Evolutionary conservation across 1,140 invertebrate genomes (phyloP).

Genomic region (Tetranychus cinnabarinus): DNA sequence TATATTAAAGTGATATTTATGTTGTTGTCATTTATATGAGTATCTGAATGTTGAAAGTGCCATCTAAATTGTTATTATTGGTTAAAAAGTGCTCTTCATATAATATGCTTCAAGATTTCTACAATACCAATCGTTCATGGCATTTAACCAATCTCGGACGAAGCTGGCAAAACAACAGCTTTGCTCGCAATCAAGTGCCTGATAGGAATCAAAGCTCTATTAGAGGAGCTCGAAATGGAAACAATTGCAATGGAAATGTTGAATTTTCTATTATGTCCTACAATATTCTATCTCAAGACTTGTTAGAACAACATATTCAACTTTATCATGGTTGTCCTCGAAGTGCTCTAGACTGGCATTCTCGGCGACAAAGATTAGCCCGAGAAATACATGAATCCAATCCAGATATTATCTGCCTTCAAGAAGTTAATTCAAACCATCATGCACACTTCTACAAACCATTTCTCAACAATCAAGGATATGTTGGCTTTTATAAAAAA

Average conservation of each 20-base stretch:
- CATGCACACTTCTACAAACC: constrained; percentile 32
- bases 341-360: constrained; percentile 38
- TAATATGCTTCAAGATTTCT: too few relatives aligned
- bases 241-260: constrained; percentile 2
- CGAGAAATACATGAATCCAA: constrained; percentile 11
- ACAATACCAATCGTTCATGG: too few relatives aligned
- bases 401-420: constrained; percentile 20
- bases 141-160: too few relatives aligned
- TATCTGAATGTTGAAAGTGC: too few relatives aligned
- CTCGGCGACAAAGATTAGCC: constrained; percentile 36
- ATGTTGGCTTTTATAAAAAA: constrained; percentile 41
- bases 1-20: too few relatives aligned
- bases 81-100: too few relatives aligned
- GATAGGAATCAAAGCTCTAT: too few relatives aligned
- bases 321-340: constrained; percentile 40
- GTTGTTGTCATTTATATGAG: too few relatives aligned
- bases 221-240: neutral
- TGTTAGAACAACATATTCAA: constrained; percentile 43
- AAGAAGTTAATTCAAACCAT: constrained; percentile 64
- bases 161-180: too few relatives aligned
- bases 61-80: too few relatives aligned
- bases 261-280: constrained; percentile 38
- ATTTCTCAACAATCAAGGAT: constrained; percentile 21
- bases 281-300: constrained; percentile 62
- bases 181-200: too few relatives aligned